Percentiles rank a stretch among this genome's conserved stretches.
These are phyloP conservation scores for Drosophila biarmipes DNA, from an alignment of 1,140 invertebrate species.

Conservation along the genomic window DNA sequence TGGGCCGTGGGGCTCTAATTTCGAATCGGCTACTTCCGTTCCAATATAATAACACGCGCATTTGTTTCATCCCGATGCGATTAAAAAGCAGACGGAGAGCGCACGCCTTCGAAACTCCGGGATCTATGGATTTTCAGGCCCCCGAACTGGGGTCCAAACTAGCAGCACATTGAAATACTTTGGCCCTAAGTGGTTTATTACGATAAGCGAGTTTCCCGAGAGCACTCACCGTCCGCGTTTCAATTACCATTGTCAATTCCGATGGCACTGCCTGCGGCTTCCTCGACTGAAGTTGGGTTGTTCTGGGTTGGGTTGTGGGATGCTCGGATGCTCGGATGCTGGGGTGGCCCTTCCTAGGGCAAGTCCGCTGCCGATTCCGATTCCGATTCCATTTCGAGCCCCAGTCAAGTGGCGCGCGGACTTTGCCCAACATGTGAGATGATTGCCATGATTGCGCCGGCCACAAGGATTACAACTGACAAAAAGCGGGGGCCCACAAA, in stretches of 20 bases:
- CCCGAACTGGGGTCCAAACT: conserved; percentile 1
- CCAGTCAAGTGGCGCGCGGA: conserved; percentile 53
- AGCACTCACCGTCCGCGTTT: conserved; percentile 67
- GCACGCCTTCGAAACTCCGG: neutral
- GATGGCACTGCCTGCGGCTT: conserved; percentile 14
- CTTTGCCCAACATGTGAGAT: conserved; percentile 35
- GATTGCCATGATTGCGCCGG: conserved; percentile 57
- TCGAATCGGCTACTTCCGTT: conserved; percentile 53
- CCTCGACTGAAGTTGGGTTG: conserved; percentile 2
- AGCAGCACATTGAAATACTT: conserved; percentile 38
- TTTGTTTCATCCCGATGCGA: conserved; percentile 75
- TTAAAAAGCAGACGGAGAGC: conserved; percentile 53
- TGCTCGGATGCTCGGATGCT: neutral
- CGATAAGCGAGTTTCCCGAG: conserved; percentile 63
- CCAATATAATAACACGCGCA: conserved; percentile 77
- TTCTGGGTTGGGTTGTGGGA: neutral
- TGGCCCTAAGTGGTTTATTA: conserved; percentile 70
- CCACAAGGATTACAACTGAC: conserved; percentile 53
- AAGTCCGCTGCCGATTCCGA: neutral
- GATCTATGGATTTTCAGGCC: conserved; percentile 2
- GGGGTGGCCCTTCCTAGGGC: neutral
- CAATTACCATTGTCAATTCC: conserved; percentile 77
- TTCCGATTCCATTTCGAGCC: conserved; percentile 1
- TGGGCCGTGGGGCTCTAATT: conserved; percentile 20
- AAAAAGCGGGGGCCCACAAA: neutral